Conservation (phyloP, 64 coral and sea anemone genomes). For the Pocillopora verrucosa region DNA sequence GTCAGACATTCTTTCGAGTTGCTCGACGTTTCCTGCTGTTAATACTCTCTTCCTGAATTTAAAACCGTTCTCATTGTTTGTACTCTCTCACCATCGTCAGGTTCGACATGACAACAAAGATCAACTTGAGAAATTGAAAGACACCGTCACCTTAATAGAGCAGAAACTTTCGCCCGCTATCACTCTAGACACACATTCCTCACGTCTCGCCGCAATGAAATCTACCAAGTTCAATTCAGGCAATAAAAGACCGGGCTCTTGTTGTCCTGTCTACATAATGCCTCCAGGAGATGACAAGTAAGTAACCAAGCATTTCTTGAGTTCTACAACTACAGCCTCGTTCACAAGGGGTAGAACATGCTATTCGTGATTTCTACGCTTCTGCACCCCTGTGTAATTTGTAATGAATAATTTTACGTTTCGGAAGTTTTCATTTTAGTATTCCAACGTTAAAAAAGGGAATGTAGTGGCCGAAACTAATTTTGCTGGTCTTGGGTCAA, state of each 20-base stretch:
- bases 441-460: too few relatives aligned
- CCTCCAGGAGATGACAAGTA: conserved; percentile 88
- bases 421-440: too few relatives aligned
- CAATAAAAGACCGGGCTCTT: conserved; percentile 13
- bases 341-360: too few relatives aligned
- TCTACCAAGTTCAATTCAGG: conserved; percentile 66
- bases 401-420: too few relatives aligned
- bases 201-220: conserved; percentile 81
- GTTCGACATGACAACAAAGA: conserved; percentile 96
- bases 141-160: conserved; percentile 80
- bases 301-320: not conserved
- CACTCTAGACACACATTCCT: conserved; percentile 71
- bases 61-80: not conserved
- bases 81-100: conserved; percentile 13
- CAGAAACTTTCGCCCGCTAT: conserved; percentile 69
- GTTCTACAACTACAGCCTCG: not conserved
- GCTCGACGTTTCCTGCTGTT: too few relatives aligned
- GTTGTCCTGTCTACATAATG: conserved; percentile 70
- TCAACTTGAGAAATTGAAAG: conserved; percentile 83
- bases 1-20: too few relatives aligned
- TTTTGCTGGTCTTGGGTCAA: too few relatives aligned
- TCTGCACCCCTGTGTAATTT: too few relatives aligned
- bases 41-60: too few relatives aligned
- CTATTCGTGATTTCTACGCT: too few relatives aligned
- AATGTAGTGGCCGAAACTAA: too few relatives aligned